Evolutionary conservation across 1,140 invertebrate species (phyloP).

Genomic region (Parapsyche elsis): DNA sequence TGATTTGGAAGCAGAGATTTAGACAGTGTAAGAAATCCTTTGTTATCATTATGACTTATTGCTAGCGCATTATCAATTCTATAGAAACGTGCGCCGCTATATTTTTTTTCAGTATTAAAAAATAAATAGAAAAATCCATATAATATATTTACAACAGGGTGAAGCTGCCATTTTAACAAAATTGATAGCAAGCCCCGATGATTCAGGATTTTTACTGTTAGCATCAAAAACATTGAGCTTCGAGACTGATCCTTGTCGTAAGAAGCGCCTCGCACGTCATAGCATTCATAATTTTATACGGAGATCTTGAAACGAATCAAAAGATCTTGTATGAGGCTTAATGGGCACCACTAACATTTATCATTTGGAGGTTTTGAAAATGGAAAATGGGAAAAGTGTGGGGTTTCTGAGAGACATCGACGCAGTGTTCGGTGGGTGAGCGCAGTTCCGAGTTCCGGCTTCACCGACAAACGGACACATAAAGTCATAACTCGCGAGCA

Average conservation of each 20-base stretch:
- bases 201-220: no score
- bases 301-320: no score
- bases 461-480: conserved; percentile 42
- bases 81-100: conserved; percentile 28
- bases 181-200: no score
- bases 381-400: neutral
- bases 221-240: no score
- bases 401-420: neutral
- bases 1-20: neutral
- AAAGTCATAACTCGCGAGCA: conserved; percentile 44
- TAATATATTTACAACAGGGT: no score
- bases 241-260: no score
- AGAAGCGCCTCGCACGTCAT: no score
- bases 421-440: conserved; percentile 9
- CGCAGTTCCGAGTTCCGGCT: neutral
- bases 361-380: neutral
- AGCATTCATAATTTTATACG: no score
- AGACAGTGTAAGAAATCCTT: conserved; percentile 43
- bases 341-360: neutral
- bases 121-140: no score
- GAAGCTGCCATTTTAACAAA: no score
- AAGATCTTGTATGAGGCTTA: no score
- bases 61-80: conserved; percentile 43
- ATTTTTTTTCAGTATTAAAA: conserved; percentile 10
- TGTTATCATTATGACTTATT: conserved; percentile 51